Evolutionary conservation across 2,888 invertebrate genomes (phyloP), one percentile per base, ranked within the genome.

Genomic region (Apotomis betuletana): DNA sequence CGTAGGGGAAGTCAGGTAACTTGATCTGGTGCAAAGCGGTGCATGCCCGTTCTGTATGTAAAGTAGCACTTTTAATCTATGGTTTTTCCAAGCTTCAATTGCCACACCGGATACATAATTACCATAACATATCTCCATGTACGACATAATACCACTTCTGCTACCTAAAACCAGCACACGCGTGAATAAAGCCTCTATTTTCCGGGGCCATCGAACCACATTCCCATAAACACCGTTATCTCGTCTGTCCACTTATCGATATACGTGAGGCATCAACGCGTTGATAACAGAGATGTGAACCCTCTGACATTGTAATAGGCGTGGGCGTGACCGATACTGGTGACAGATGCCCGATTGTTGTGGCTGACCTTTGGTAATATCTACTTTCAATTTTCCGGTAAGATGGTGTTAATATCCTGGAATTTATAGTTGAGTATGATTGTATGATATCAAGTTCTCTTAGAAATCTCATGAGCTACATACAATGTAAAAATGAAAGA

Each of bases 191-290:
- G 49, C 57, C 67, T 67, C 57, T 72, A 71, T 71, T 67, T 6
- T 13, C 36, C 41, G 13, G 41, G 58, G 67, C 52, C 67, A 67
- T 60, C 62, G 67, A 72, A 72, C 71, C n/a, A 72, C 58, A 63
- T 72, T 72, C 67, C 62, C 44, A 57, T 67, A 52, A 67, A 61
- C 57, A 51, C 44, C 38, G 38, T 68, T 71, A 71, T 74, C 71
- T 52, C 57, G 61, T 59, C 74, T 65, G 59, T 57, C 63, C 58
- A 52, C 57, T 80, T 84, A 84, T 84, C 82, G 49, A 46, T 83
- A 83, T 84, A 84, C 84, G 84, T 82, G 81, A 72, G 55, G 38
- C 60, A 74, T 75, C 75, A 69, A 74, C 73, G 65, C 61, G 59
- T 61, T 60, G 78, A 80, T 77, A 77, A 64, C n/a, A 36, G 51